Base-by-base conservation (phyloP, 2,113 vertebrate genomes). In the Coptodon rendalli region DNA sequence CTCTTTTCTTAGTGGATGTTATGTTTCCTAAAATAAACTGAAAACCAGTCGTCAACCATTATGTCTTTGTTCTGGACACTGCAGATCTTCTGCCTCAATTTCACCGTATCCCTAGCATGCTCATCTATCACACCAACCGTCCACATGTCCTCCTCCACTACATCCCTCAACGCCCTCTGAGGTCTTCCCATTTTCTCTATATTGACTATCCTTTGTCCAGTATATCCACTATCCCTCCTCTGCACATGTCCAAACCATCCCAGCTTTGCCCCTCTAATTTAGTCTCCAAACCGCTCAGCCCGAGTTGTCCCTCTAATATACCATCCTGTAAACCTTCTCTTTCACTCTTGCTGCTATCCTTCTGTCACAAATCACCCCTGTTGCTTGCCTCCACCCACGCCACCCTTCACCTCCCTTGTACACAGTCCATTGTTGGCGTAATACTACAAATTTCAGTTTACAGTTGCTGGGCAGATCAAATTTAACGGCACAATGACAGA, bases 51-150 rank as follows among this genome's bases (percentile, higher is more conserved):
- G 2, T 11, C 17, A 6, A 63, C 59, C 31, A 36, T 63, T 63
- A 63, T 36, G 59, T 11, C 59, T 63, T 63, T 63, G 16, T 36
- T 63, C 29, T 19, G 29, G 31, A 19, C 2, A 63, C 59, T 63
- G 6, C 17, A 63, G 59, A 6, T 63, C 1, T 63, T 36, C 59
- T 63, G 9, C 59, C 17, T 36, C 59, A 63, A 11, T 36, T 63
- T 63, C 2, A 36, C 59, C 17, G 3, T 63, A 63, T 34, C 59
- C 31, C 9, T 34, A 63, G 59, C 59, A 63, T 63, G 3, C 17
- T 59, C 7, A 14, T 59, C 16, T 63, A 19, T 9, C 27, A 0
- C 9, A 9, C 31, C 29, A 63, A 36, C 31, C 0, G 0, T 63
- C 31, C 31, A 34, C 59, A 63, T 19, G 3, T 36, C 16, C 19